Evolutionary conservation across 1,140 invertebrate genomes (phyloP), one percentile per base, ranked within the genome.

Genomic region (Bombus difficillimus): DNA sequence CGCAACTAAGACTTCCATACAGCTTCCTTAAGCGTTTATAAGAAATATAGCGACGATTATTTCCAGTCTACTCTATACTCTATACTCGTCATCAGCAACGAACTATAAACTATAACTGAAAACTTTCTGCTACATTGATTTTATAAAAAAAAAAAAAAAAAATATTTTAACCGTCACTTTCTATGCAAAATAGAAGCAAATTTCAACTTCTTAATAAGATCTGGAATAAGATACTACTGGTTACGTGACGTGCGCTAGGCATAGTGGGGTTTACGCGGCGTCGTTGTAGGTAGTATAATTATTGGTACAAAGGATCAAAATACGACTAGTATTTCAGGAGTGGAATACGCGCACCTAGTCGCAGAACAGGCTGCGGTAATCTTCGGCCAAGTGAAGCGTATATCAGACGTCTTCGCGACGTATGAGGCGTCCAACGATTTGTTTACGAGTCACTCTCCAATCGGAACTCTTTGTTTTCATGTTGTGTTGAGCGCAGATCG

Each of bases 381-480:
- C 76, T 43, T 34, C 28, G 18, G 25, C 2, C 41, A 32, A 34
- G 5, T 28, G n/a, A 62, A 62, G 12, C 75, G 18, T 41, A 39
- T 8, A 64, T 41, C 75, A 32, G 18, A 32, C 79, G n/a, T 9
- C 6, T 37, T 53, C 3, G 2, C 32, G 66, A 71, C 78, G 34
- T 53, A 37, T 2, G 43, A 57, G n/a, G n/a, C 69, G 34, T 32
- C 28, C n/a, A 18, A 39, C 41, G 12, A 73, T 73, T 73, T 83
- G 81, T 83, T 83, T 83, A 83, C 72, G 22, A 75, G 32, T n/a
- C 6, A 39, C 32, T 64, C 41, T 74, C 41, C 72, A 83, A 83
- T 83, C 59, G 41, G 25, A 15, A 76, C 25, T 76, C 57, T 73
- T 64, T 68, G 81, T 83, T 83, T 83, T 76, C 41, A 43, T 43